Evolutionary conservation across 2,797 vertebrate genomes (phyloP).

Genomic region (Galago senegalensis): DNA sequence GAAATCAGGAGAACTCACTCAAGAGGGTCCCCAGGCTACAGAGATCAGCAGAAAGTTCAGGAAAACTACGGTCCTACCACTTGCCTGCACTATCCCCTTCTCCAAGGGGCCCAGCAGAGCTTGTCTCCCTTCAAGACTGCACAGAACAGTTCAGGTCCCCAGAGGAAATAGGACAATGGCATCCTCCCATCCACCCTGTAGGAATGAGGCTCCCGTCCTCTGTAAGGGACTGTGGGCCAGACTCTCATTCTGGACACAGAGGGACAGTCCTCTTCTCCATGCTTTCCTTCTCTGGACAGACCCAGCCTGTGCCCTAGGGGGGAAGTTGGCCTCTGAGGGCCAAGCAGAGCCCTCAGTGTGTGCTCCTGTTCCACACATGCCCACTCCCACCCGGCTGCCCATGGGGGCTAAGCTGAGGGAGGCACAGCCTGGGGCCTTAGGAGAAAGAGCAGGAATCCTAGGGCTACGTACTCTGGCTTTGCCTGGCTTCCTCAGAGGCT

Average conservation of each 20-base stretch:
- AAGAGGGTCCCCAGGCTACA: background rate
- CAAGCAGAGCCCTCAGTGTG: background rate
- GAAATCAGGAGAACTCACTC: background rate
- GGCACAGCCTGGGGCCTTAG: background rate
- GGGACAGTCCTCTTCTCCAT: background rate
- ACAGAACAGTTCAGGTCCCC: background rate
- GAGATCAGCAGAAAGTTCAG: background rate
- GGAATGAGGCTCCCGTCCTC: background rate
- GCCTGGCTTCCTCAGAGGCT: too few relatives aligned
- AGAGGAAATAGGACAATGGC: background rate
- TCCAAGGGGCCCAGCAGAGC: background rate
- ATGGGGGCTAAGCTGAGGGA: background rate
- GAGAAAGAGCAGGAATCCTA: background rate
- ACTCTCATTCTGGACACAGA: background rate
- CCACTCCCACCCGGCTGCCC: background rate
- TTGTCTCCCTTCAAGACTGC: background rate
- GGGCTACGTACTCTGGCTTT: background rate
- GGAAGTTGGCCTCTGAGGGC: background rate
- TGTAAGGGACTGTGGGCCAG: background rate
- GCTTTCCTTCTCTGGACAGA: background rate
- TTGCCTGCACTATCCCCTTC: rapidly evolving
- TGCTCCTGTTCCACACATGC: background rate
- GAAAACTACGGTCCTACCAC: too few relatives aligned
- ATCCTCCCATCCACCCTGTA: too few relatives aligned
- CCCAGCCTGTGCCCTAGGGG: background rate